A percentile compares a stretch with the other conserved stretches of the same genome.
phyloP scores from a whole-genome alignment of 2,888 invertebrate genomes.

The Amorpha juglandis region DNA sequence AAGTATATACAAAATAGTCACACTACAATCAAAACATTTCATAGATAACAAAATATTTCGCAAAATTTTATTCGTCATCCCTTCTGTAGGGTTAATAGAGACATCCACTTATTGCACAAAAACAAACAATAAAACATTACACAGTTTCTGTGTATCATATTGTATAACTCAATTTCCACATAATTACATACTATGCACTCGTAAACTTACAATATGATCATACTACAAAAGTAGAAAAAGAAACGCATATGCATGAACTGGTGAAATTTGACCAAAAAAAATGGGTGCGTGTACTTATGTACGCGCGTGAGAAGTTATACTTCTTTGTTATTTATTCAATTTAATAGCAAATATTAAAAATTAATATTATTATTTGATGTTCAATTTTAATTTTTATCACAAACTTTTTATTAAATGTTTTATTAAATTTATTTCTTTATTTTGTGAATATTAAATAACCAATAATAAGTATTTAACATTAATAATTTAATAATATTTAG shows the following conservation, averaged over 20 bases:
- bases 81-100: slow-evolving; percentile 26
- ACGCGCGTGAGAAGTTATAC: no score
- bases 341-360: no score
- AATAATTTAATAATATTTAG: no score
- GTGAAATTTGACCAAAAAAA: slow-evolving; percentile 5
- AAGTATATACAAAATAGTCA: slow-evolving; percentile 37
- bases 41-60: neutral
- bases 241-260: neutral
- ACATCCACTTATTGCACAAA: slow-evolving; percentile 47
- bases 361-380: no score
- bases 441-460: no score
- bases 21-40: slow-evolving; percentile 31
- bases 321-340: no score
- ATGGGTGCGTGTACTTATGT: no score
- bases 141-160: slow-evolving; percentile 40
- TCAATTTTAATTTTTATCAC: no score
- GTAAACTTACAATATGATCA: slow-evolving; percentile 2
- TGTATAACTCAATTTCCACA: slow-evolving; percentile 24
- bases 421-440: no score
- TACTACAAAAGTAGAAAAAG: slow-evolving; percentile 17
- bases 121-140: slow-evolving; percentile 28
- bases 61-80: neutral
- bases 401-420: no score
- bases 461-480: no score
- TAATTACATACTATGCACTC: slow-evolving; percentile 10